These are phyloP conservation scores for Luperina testacea DNA, from an alignment of 2,888 invertebrate species.

Conservation along the genomic window DNA sequence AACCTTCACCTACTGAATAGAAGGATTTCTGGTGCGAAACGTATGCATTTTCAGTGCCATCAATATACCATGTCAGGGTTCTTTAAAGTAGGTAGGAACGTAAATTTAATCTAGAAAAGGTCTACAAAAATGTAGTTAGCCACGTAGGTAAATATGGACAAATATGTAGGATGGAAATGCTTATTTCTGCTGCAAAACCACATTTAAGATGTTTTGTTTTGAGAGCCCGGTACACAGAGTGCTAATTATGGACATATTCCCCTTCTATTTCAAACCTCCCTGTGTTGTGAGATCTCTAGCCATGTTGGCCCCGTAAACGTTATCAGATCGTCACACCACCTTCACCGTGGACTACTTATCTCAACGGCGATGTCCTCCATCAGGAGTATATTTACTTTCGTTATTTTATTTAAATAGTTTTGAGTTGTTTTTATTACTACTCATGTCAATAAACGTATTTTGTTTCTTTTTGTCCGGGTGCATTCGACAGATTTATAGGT, in stretches of 20 bases:
- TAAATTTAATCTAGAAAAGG: background rate
- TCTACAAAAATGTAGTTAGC: background rate
- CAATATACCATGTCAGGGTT: conserved; percentile 51
- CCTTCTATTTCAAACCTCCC: too few species aligned
- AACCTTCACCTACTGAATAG: conserved; percentile 62
- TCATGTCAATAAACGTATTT: background rate
- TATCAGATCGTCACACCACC: too few species aligned
- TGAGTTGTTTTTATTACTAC: background rate
- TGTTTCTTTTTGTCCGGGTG: too few species aligned
- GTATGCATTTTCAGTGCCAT: conserved; percentile 40
- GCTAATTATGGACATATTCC: too few species aligned
- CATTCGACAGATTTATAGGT: background rate
- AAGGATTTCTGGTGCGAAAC: conserved; percentile 46
- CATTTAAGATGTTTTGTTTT: background rate
- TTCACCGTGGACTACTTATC: too few species aligned
- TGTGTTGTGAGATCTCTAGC: too few species aligned
- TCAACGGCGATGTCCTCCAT: too few species aligned
- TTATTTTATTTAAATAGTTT: background rate
- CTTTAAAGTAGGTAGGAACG: conserved; percentile 1
- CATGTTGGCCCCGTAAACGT: too few species aligned
- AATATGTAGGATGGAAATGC: background rate
- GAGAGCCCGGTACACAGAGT: background rate
- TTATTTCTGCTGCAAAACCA: background rate
- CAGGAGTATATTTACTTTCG: background rate
- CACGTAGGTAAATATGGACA: background rate